phyloP scores from a whole-genome alignment of 2,113 vertebrate species.

The Caracal caracal region DNA sequence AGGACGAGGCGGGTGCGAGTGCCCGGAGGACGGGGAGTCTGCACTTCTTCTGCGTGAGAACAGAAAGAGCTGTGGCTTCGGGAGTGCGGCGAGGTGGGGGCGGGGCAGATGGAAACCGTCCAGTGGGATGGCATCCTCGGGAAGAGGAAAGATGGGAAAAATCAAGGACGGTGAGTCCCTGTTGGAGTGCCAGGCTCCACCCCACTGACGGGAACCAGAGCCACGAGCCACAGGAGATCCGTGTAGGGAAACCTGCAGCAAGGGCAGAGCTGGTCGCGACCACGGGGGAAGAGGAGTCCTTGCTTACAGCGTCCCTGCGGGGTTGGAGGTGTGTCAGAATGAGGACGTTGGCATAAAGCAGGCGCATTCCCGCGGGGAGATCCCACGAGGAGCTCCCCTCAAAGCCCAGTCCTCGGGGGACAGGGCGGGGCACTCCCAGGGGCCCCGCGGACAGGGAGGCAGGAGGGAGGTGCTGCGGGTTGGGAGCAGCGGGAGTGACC shows the following conservation, averaged over 20 bases:
- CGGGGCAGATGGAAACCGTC: no score
- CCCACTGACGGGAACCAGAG: accelerated
- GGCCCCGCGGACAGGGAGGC: accelerated
- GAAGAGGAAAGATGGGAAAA: no score
- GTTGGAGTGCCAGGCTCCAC: background rate
- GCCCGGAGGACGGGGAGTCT: accelerated
- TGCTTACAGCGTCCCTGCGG: accelerated
- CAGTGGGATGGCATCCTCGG: background rate
- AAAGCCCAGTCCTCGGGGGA: background rate
- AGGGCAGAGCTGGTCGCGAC: accelerated
- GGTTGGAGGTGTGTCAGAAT: background rate
- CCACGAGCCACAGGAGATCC: background rate
- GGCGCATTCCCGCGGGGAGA: accelerated
- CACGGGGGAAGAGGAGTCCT: background rate
- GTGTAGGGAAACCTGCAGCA: background rate
- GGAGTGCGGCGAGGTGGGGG: accelerated
- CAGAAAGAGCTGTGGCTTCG: accelerated
- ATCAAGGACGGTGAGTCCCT: accelerated
- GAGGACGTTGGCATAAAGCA: accelerated
- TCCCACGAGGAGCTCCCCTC: accelerated
- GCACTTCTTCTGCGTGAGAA: background rate
- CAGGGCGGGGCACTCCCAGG: background rate
- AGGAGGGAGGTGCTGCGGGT: no score
- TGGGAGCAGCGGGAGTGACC: background rate
- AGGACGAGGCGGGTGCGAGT: no score